Evolutionary conservation across 2,888 invertebrate species (phyloP).

Genomic region (Calameuta pallipes): DNA sequence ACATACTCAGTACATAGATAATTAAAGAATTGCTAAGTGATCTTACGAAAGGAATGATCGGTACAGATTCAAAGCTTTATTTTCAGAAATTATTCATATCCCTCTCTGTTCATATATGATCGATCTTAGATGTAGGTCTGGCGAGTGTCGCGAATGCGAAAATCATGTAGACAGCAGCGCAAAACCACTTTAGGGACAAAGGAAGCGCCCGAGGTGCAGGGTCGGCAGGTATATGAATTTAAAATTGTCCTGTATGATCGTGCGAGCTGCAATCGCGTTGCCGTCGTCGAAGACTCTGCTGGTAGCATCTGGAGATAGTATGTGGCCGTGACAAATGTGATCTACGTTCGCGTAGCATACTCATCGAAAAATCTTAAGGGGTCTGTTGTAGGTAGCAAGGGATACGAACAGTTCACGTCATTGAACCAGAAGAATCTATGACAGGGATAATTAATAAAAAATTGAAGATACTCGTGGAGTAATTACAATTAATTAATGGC

Average conservation of each 20-base stretch:
- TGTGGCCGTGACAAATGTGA: constrained; percentile 51
- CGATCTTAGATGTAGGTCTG: not conserved
- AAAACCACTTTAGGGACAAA: not conserved
- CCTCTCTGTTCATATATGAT: not conserved
- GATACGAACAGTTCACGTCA: constrained; percentile 13
- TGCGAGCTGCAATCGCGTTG: not conserved
- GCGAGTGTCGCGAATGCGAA: constrained; percentile 7
- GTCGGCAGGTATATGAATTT: not conserved
- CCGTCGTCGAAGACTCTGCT: constrained; percentile 19
- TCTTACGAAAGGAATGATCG: not conserved
- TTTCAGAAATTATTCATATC: not conserved
- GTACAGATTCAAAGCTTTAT: not conserved
- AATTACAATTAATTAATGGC: not conserved
- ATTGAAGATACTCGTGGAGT: not conserved
- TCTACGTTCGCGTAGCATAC: constrained; percentile 44
- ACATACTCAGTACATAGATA: not conserved
- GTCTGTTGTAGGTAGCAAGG: constrained; percentile 37
- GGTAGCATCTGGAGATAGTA: constrained; percentile 43
- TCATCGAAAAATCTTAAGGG: constrained; percentile 27
- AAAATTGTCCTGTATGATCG: not conserved
- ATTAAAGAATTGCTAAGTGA: not conserved
- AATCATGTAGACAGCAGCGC: not conserved
- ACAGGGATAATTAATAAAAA: not conserved
- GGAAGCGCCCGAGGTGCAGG: not conserved
- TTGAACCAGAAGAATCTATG: not conserved